phyloP scores from a whole-genome alignment of 2,113 vertebrate genomes.

The Poecile atricapillus region DNA sequence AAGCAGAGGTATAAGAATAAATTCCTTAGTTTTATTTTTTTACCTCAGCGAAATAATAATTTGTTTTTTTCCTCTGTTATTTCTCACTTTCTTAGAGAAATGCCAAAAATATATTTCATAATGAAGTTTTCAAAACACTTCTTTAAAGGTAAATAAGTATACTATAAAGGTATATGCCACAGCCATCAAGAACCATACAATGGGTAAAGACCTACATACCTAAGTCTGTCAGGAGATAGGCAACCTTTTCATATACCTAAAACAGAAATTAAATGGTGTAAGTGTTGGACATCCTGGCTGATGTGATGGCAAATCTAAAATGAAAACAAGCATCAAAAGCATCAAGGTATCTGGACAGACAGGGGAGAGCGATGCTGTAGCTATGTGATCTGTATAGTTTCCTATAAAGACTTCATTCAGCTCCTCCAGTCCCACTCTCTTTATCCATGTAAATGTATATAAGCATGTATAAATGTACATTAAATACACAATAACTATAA shows the following conservation, averaged over 20 bases:
- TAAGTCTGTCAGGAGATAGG: slow-evolving; percentile 93
- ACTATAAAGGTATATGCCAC: background rate
- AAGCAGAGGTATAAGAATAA: background rate
- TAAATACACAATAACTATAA: background rate
- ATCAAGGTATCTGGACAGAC: background rate
- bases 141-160: background rate
- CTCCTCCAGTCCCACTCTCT: background rate
- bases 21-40: background rate
- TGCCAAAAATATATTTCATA: accelerated
- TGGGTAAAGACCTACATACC: slow-evolving; percentile 74
- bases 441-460: background rate
- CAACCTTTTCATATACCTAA: slow-evolving; percentile 97
- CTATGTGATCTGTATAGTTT: background rate
- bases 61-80: background rate
- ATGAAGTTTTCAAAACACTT: background rate
- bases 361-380: background rate
- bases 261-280: slow-evolving; percentile 3
- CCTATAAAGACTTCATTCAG: background rate
- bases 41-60: background rate
- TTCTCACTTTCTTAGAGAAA: background rate
- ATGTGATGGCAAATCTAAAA: background rate
- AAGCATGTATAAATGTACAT: background rate
- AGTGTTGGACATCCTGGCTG: background rate
- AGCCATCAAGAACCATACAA: background rate
- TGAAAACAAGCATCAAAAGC: background rate